phyloP scores from a whole-genome alignment of 2,888 invertebrate species.

The Drosophila limbata region DNA sequence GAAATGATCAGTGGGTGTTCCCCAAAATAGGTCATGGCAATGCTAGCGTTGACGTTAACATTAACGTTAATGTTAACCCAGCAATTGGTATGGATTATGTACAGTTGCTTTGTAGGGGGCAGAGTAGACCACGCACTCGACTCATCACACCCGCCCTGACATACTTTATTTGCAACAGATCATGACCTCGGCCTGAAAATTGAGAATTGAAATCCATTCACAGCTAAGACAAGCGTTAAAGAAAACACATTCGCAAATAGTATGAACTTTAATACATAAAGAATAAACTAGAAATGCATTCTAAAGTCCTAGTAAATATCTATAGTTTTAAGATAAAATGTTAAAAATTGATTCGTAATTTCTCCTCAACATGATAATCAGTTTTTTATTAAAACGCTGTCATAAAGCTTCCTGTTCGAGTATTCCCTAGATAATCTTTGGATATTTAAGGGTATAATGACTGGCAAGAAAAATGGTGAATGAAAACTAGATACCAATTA shows the following conservation, averaged over 20 bases:
- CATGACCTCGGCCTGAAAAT: constrained; percentile 53
- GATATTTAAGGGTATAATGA: constrained; percentile 43
- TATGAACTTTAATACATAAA: not conserved
- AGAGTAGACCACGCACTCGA: constrained; percentile 45
- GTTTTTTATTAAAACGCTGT: not conserved
- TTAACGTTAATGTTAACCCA: constrained; percentile 17
- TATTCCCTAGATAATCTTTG: not conserved
- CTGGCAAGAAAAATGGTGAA: constrained; percentile 43
- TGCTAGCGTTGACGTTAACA: constrained; percentile 6
- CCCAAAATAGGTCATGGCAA: constrained; percentile 72
- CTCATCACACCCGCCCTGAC: constrained; percentile 71
- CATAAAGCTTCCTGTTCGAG: not conserved
- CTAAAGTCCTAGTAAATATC: not conserved
- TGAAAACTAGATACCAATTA: constrained; percentile 33
- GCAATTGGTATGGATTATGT: constrained; percentile 33
- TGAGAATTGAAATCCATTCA: constrained; percentile 32
- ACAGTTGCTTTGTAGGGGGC: constrained; percentile 1
- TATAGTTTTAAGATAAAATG: not conserved
- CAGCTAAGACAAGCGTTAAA: constrained; percentile 6
- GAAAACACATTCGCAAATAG: not conserved
- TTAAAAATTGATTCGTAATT: not conserved
- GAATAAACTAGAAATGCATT: not conserved
- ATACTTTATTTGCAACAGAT: constrained; percentile 54
- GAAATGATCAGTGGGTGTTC: constrained; percentile 72
- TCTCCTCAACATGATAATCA: not conserved